A percentile compares a stretch with the other conserved stretches of the same genome.
phyloP scores from a whole-genome alignment of 2,888 invertebrate species.

The Octodonta nipae region DNA sequence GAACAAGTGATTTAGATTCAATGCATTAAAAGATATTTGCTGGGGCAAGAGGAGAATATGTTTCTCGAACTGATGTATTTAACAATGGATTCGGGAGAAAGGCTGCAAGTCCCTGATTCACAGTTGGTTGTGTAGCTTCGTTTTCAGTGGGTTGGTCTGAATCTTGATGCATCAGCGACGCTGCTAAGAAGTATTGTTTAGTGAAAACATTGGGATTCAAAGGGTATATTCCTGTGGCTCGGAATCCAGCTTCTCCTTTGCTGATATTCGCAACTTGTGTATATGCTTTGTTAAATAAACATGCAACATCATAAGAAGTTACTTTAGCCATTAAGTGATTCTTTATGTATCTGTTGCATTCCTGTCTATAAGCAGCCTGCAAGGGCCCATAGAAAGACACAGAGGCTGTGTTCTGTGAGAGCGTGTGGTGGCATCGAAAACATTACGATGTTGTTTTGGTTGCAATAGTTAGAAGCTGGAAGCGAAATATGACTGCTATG shows the following conservation, averaged over 20 bases:
- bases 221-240: conserved; percentile 9
- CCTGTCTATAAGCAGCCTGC: conserved; percentile 7
- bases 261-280: conserved; percentile 10
- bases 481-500: conserved; percentile 15
- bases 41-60: too few relatives aligned
- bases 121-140: too few relatives aligned
- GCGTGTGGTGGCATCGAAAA: conserved; percentile 6
- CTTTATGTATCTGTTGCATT: conserved; percentile 10
- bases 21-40: too few relatives aligned
- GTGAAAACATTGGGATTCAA: conserved; percentile 18
- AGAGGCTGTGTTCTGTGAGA: conserved; percentile 15
- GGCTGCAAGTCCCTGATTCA: too few relatives aligned
- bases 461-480: conserved; percentile 10
- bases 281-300: conserved; percentile 11
- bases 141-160: conserved; percentile 11
- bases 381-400: conserved; percentile 11
- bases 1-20: too few relatives aligned
- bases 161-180: conserved; percentile 13
- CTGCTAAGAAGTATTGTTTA: conserved; percentile 11
- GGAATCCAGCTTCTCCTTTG: conserved; percentile 13
- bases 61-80: too few relatives aligned
- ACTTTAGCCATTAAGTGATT: conserved; percentile 8
- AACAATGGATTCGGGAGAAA: too few relatives aligned
- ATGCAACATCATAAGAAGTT: conserved; percentile 11
- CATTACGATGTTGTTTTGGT: conserved; percentile 10